phyloP scores from a whole-genome alignment of 2,888 invertebrate species.

The Andrena dorsata region DNA sequence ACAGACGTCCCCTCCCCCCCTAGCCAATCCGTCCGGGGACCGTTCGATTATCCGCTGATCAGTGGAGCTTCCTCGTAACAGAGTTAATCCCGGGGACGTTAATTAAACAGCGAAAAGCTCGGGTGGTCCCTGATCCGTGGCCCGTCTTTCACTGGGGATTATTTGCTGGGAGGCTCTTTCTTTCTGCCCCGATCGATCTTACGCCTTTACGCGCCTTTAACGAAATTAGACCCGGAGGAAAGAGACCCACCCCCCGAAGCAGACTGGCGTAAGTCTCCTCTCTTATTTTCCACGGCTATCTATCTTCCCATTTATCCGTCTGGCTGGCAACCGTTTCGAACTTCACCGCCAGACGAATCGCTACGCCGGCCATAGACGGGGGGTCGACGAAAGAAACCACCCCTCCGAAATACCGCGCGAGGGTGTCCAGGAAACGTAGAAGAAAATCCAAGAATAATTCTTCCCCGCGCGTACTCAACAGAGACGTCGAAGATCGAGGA shows the following conservation, averaged over 20 bases:
- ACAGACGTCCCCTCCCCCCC: constrained; percentile 11
- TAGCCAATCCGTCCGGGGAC: neutral
- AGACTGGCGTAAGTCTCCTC: neutral
- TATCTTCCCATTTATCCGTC: constrained; percentile 26
- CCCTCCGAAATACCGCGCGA: too few species aligned
- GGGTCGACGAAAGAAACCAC: neutral
- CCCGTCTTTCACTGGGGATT: constrained; percentile 66
- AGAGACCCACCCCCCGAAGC: neutral
- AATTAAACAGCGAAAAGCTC: constrained; percentile 70
- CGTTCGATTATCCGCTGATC: constrained; percentile 64
- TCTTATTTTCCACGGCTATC: constrained; percentile 29
- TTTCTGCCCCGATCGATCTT: constrained; percentile 44
- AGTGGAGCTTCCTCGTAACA: constrained; percentile 61
- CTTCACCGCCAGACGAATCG: constrained; percentile 10
- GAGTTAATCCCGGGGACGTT: constrained; percentile 69
- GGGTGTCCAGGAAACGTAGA: too few species aligned
- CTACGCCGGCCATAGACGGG: neutral
- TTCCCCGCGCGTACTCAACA: neutral
- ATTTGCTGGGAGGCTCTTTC: constrained; percentile 43
- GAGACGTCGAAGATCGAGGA: constrained; percentile 1
- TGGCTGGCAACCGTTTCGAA: constrained; percentile 31
- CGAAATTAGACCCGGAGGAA: constrained; percentile 41
- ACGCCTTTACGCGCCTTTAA: constrained; percentile 16
- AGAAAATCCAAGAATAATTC: too few species aligned
- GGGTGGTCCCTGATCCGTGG: constrained; percentile 58